These are phyloP conservation scores for Enteromius viviparus DNA, from an alignment of 2,797 vertebrate species.

Conservation along the genomic window DNA sequence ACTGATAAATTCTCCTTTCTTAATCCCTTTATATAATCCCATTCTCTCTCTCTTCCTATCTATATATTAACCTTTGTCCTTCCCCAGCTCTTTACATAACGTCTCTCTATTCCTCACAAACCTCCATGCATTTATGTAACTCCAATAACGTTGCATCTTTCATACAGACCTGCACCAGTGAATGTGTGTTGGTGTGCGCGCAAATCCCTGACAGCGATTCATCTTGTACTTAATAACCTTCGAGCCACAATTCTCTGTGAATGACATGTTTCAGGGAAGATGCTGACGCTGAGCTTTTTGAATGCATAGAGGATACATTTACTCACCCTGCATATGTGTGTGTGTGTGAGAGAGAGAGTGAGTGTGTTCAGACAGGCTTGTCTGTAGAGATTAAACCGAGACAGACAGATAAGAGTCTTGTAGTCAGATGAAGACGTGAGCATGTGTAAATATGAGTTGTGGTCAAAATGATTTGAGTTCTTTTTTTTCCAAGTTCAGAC, in stretches of 20 bases:
- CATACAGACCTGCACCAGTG: slow-evolving; percentile 25
- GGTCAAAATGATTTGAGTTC: slow-evolving; percentile 10
- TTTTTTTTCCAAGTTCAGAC: slow-evolving; percentile 24
- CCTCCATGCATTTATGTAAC: slow-evolving; percentile 76
- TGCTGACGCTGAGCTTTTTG: slow-evolving; percentile 54
- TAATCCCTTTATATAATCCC: slow-evolving; percentile 79
- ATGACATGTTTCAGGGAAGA: slow-evolving; percentile 46
- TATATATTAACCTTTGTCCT: slow-evolving; percentile 81
- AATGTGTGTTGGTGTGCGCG: background rate
- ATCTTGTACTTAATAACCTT: slow-evolving; percentile 37
- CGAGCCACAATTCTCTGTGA: slow-evolving; percentile 43
- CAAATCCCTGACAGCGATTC: slow-evolving; percentile 40
- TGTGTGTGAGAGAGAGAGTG: slow-evolving; percentile 51
- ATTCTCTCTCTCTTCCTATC: slow-evolving; percentile 67
- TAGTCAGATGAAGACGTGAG: slow-evolving; percentile 5
- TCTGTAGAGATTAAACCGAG: slow-evolving; percentile 47
- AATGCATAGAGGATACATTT: slow-evolving; percentile 45
- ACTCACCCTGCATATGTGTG: slow-evolving; percentile 50
- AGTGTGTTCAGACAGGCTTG: slow-evolving; percentile 11
- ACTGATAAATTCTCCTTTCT: slow-evolving; percentile 72
- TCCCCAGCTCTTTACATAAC: slow-evolving; percentile 78
- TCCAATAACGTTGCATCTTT: slow-evolving; percentile 65
- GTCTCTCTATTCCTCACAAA: slow-evolving; percentile 68
- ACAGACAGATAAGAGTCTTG: slow-evolving; percentile 49
- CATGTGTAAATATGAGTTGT: slow-evolving; percentile 29